Conservation (phyloP, 2,888 invertebrate species). For the Thera obeliscata region DNA sequence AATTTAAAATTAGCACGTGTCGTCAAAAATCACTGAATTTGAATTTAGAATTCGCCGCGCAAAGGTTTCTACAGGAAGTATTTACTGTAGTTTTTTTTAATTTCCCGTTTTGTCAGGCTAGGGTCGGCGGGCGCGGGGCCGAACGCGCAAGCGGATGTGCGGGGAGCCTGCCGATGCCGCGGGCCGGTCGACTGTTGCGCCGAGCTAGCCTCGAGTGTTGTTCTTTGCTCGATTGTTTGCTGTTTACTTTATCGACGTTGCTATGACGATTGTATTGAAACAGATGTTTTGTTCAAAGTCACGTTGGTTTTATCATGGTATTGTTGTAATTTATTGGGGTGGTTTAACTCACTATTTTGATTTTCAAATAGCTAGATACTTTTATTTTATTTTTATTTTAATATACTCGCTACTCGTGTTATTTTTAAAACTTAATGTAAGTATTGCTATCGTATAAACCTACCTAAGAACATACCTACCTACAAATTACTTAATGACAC, state of each 20-base stretch:
- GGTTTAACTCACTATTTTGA: no score
- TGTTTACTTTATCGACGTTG: slow-evolving; percentile 60
- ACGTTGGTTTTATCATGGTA: background rate
- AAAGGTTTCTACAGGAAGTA: slow-evolving; percentile 7
- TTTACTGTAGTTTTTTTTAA: slow-evolving; percentile 10
- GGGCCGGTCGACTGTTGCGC: slow-evolving; percentile 71
- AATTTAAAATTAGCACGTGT: slow-evolving; percentile 24
- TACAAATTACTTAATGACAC: no score
- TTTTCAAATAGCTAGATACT: no score
- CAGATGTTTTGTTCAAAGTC: slow-evolving; percentile 30
- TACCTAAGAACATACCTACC: no score
- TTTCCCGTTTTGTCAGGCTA: slow-evolving; percentile 41
- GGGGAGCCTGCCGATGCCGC: slow-evolving; percentile 62
- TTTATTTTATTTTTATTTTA: no score
- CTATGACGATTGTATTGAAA: slow-evolving; percentile 41
- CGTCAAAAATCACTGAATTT: slow-evolving; percentile 10
- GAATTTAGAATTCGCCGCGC: slow-evolving; percentile 17
- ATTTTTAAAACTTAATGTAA: no score
- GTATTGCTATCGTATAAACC: no score
- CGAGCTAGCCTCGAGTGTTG: slow-evolving; percentile 61
- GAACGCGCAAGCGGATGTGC: slow-evolving; percentile 82
- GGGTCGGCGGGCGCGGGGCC: slow-evolving; percentile 68
- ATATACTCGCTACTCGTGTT: no score
- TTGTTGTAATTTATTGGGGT: no score
- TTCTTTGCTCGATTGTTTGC: slow-evolving; percentile 62